Evolutionary conservation across 1,140 invertebrate species (phyloP).

Genomic region (Polypedilum pembai): DNA sequence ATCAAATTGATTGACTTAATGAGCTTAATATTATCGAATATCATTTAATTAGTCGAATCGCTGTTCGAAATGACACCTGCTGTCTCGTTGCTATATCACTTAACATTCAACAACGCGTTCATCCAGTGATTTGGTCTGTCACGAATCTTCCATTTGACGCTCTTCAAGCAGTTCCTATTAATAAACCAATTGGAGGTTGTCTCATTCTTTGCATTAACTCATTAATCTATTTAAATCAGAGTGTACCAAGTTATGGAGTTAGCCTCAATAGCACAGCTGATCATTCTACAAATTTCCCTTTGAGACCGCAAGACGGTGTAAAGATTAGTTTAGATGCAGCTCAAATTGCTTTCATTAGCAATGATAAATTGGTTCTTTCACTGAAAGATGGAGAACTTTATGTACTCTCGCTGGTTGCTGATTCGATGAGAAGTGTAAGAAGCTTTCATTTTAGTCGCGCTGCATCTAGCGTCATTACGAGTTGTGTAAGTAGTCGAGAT

Average conservation of each 20-base stretch:
- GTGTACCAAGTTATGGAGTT: slow-evolving; percentile 94
- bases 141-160: slow-evolving; percentile 91
- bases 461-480: slow-evolving; percentile 90
- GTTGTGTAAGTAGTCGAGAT: slow-evolving; percentile 64
- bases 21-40: slow-evolving; percentile 29
- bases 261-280: slow-evolving; percentile 88
- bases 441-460: slow-evolving; percentile 93
- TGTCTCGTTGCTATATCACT: slow-evolving; percentile 92
- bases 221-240: slow-evolving; percentile 94
- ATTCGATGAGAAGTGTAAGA: slow-evolving; percentile 88
- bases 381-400: slow-evolving; percentile 93
- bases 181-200: slow-evolving; percentile 87
- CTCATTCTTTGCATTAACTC: slow-evolving; percentile 88
- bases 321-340: slow-evolving; percentile 84
- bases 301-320: slow-evolving; percentile 77
- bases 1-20: neutral
- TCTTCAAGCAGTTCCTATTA: slow-evolving; percentile 74
- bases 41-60: slow-evolving; percentile 59
- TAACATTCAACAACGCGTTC: slow-evolving; percentile 91
- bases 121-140: slow-evolving; percentile 95
- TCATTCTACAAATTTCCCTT: slow-evolving; percentile 71
- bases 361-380: slow-evolving; percentile 83
- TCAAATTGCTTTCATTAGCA: slow-evolving; percentile 76
- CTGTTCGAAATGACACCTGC: slow-evolving; percentile 93
- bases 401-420: slow-evolving; percentile 87